Base-by-base conservation (phyloP, 1,140 invertebrate species). In the Akabosia matsudoensis region DNA sequence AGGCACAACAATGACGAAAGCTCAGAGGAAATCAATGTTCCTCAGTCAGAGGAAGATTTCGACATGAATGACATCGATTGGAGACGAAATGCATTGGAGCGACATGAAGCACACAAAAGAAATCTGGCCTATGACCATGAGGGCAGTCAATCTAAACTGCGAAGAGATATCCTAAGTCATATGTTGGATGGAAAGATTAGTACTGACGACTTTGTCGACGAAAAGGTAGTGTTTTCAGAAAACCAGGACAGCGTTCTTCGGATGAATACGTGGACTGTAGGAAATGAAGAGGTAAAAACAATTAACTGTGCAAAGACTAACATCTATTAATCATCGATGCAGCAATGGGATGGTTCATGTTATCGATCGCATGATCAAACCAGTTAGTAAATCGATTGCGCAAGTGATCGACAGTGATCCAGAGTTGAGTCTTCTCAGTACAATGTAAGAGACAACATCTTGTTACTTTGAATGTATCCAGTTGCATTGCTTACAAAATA, bases 261-360 rank as follows among this genome's bases (percentile, higher is more conserved):
- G 67, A 87, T 90, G 78, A 91, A 91, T 82, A 86, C 87, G 37
- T 91, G 89, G 83, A 85, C 86, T 75, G 84, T 84, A 16, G 80
- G 84, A 80, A 83, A 85, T 78, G 82, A 86, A 73, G 83, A 84
- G 79, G 74, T 85, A 82, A 79, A 85, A 64, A 88, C 88, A 16
- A 87, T 86, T 22, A 89, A 89, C 79, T 89, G 88, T 82, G 86
- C 87, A 37, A n/a, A 84, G 82, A 45, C 56, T 86, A 13, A 83
- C 79, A 24, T 82, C 80, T 0, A 33, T 75, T 77, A 78, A 86
- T 89, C 81, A 86, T 86, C 75, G 81, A 84, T 75, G 86, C 0
- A 84, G 82, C 1, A 88, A 88, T 79, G 88, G 88, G 1, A 84
- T 89, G 28, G 84, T 89, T 4, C 88, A 90, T 80, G 82, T 87